phyloP scores from a whole-genome alignment of 1,140 invertebrate genomes.

The Harlomillsia oculata region DNA sequence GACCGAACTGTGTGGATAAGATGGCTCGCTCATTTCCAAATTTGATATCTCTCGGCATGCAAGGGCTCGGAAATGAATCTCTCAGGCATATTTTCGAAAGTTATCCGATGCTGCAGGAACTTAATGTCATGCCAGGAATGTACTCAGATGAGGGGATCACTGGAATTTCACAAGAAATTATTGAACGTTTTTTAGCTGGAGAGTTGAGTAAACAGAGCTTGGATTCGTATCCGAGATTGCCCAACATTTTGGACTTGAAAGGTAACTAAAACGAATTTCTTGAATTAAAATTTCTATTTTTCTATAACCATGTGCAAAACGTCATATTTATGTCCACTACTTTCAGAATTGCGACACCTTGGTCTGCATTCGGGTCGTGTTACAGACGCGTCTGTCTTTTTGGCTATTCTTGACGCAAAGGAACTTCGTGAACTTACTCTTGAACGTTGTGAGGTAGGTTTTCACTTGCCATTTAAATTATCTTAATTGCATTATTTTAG shows the following conservation, averaged over 20 bases:
- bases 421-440: constrained; percentile 1
- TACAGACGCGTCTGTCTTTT: constrained; percentile 1
- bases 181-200: background rate
- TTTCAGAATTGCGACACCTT: constrained; percentile 1
- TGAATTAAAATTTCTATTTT: background rate
- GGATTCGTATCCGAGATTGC: background rate
- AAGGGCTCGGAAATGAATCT: constrained; percentile 12
- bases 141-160: constrained; percentile 17
- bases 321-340: background rate
- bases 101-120: constrained; percentile 8
- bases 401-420: background rate
- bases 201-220: background rate
- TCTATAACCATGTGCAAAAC: background rate
- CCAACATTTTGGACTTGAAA: background rate
- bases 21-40: constrained; percentile 12
- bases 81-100: constrained; percentile 6
- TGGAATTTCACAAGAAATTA: constrained; percentile 1
- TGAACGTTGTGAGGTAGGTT: constrained; percentile 4
- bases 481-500: background rate
- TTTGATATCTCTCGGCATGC: constrained; percentile 7
- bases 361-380: background rate
- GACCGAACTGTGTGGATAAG: background rate
- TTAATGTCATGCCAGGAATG: constrained; percentile 10
- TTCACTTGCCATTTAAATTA: background rate
- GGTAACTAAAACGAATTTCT: background rate